Percentiles rank a stretch among this genome's conserved stretches.
phyloP scores from a whole-genome alignment of 2,797 vertebrate genomes.

The Clarias platycephalus region DNA sequence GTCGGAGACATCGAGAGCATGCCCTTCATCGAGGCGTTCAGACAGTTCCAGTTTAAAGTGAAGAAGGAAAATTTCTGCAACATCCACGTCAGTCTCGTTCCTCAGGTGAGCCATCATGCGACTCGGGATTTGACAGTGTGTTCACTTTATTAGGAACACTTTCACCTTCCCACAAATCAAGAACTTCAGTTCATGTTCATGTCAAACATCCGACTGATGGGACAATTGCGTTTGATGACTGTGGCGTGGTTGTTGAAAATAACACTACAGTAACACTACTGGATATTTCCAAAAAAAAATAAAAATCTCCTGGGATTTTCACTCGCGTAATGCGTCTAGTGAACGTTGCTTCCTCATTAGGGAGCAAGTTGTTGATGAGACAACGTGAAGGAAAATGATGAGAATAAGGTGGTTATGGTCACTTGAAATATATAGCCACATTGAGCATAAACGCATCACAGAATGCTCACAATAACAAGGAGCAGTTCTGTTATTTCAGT shows the following conservation, averaged over 20 bases:
- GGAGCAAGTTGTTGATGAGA: not conserved
- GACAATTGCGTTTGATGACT: not conserved
- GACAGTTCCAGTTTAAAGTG: conserved; percentile 97
- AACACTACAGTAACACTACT: no score
- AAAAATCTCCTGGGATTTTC: not conserved
- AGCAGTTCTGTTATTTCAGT: not conserved
- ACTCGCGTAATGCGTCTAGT: not conserved
- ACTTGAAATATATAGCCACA: fast-evolving
- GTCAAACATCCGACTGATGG: not conserved
- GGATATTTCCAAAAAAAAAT: not conserved
- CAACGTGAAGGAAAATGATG: not conserved
- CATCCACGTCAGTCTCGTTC: conserved; percentile 93
- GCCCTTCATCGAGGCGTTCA: conserved; percentile 95
- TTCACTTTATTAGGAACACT: not conserved
- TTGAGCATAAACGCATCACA: not conserved
- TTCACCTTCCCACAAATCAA: not conserved
- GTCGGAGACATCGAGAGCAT: conserved; percentile 97
- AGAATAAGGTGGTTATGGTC: not conserved
- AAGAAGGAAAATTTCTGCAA: conserved; percentile 94
- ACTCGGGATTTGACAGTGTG: not conserved
- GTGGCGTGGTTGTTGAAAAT: not conserved
- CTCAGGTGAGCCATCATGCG: conserved; percentile 77
- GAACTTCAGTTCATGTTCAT: not conserved
- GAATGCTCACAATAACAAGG: not conserved
- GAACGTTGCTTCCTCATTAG: not conserved